These are phyloP conservation scores for Corbicula japonica DNA, from an alignment of 2,888 invertebrate species.

Conservation along the genomic window DNA sequence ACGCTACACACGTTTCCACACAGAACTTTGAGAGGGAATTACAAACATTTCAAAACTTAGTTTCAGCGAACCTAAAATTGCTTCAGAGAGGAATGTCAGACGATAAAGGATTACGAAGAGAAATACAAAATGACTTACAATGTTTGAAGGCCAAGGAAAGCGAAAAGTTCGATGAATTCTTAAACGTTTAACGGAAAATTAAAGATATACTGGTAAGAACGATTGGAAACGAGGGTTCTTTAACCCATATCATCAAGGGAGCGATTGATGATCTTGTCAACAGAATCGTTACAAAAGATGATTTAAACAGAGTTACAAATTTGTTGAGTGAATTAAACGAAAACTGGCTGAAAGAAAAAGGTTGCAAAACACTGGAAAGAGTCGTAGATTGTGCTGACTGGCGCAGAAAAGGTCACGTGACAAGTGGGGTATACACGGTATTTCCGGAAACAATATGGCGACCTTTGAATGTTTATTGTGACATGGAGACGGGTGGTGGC, in stretches of 20 bases:
- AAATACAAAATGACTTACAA: conserved; percentile 7
- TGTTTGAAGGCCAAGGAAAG: neutral
- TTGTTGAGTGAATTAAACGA: neutral
- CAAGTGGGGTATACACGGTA: conserved; percentile 38
- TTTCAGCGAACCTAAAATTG: neutral
- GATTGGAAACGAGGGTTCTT: too few relatives aligned
- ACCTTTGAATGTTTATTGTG: conserved; percentile 46
- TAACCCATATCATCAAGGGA: too few relatives aligned
- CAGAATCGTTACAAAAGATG: neutral
- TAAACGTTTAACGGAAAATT: too few relatives aligned
- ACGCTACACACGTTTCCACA: too few relatives aligned
- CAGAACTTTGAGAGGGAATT: too few relatives aligned
- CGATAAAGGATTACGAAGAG: conserved; percentile 22
- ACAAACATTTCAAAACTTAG: neutral
- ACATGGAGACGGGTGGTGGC: conserved; percentile 49
- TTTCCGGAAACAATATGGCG: conserved; percentile 25
- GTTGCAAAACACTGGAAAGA: too few relatives aligned
- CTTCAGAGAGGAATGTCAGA: conserved; percentile 4
- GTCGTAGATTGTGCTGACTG: neutral
- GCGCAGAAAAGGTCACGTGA: neutral
- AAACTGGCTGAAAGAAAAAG: neutral
- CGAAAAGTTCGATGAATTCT: too few relatives aligned
- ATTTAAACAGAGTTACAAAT: neutral
- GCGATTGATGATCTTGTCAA: too few relatives aligned
- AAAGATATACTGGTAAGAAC: too few relatives aligned